A percentile compares a stretch with the other conserved stretches of the same genome.
Conservation (phyloP, 2,113 vertebrate species). For the Gasterosteus aculeatus region DNA sequence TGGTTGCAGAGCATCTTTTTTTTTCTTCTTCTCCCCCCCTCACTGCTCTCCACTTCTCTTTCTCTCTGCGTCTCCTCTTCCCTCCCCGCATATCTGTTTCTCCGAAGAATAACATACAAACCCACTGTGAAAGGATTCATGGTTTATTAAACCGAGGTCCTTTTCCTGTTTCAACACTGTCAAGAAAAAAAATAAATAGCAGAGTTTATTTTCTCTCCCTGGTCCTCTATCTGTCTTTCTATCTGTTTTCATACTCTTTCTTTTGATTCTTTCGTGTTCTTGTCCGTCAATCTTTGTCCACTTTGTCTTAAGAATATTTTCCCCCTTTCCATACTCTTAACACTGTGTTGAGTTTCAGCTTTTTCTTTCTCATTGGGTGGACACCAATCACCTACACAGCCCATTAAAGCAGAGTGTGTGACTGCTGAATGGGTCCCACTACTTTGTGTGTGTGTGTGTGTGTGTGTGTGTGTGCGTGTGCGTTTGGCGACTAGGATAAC, state of each 20-base stretch:
- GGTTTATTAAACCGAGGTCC: conserved; percentile 81
- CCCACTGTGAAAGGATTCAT: conserved; percentile 81
- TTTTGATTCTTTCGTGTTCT: conserved; percentile 14
- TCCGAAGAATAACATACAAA: conserved; percentile 80
- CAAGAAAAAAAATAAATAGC: conserved; percentile 75
- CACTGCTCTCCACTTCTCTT: conserved; percentile 56
- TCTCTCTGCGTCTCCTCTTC: conserved; percentile 45
- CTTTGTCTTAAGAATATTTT: conserved; percentile 30
- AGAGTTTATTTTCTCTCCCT: conserved; percentile 73
- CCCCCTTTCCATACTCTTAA: conserved; percentile 8
- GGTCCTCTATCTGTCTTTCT: conserved; percentile 56
- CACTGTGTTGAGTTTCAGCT: conserved; percentile 3
- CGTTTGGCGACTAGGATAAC: conserved; percentile 70
- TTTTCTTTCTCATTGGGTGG: conserved; percentile 29
- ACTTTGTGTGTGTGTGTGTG: conserved; percentile 66
- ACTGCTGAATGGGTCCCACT: conserved; percentile 66
- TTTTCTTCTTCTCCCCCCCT: neutral
- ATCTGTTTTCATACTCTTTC: conserved; percentile 59
- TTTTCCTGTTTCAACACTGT: conserved; percentile 80
- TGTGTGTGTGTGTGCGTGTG: conserved; percentile 42
- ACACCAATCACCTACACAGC: conserved; percentile 64
- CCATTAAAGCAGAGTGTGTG: conserved; percentile 71
- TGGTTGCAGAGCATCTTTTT: conserved; percentile 61
- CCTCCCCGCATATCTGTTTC: conserved; percentile 73
- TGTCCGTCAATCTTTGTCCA: conserved; percentile 46